phyloP scores from a whole-genome alignment of 2,113 vertebrate genomes.

The Scatophagus argus region DNA sequence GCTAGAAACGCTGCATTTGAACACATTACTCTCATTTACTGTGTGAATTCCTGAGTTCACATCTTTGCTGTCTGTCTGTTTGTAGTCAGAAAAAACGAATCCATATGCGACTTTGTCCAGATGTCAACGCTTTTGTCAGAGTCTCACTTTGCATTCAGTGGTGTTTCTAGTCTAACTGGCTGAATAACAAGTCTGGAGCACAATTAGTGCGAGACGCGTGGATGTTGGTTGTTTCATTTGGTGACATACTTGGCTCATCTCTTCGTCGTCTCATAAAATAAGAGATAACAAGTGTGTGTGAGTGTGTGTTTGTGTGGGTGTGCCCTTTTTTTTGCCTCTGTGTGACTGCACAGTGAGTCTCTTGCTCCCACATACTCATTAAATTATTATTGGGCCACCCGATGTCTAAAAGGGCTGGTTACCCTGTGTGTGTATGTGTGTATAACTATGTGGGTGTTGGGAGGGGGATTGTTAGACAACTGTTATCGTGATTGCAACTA shows the following conservation, averaged over 20 bases:
- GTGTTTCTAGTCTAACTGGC: slow-evolving; percentile 14
- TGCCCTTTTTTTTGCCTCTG: slow-evolving; percentile 4
- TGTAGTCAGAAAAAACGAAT: slow-evolving; percentile 3
- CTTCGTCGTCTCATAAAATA: slow-evolving; percentile 35
- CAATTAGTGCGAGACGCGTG: slow-evolving; percentile 27
- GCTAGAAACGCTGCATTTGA: slow-evolving; percentile 1
- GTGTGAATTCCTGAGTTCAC: slow-evolving; percentile 33
- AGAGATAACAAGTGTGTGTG: slow-evolving; percentile 21
- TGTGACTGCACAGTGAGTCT: slow-evolving; percentile 12
- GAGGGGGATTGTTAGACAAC: slow-evolving; percentile 46
- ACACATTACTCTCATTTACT: slow-evolving; percentile 28
- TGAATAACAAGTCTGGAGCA: background rate
- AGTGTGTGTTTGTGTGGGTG: slow-evolving; percentile 9
- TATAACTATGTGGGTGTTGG: slow-evolving; percentile 34
- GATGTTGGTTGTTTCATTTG: slow-evolving; percentile 27
- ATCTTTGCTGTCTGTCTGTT: background rate
- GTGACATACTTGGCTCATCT: slow-evolving; percentile 22
- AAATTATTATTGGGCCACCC: slow-evolving; percentile 53
- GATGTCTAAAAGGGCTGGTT: slow-evolving; percentile 38
- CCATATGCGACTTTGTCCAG: slow-evolving; percentile 12
- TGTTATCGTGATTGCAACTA: slow-evolving; percentile 65
- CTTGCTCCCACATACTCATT: slow-evolving; percentile 53
- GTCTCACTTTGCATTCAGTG: slow-evolving; percentile 19
- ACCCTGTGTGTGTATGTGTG: slow-evolving; percentile 7
- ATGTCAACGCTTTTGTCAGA: slow-evolving; percentile 33